phyloP scores from a whole-genome alignment of 2,113 vertebrate species.

The Greenwoodochromis staneri region DNA sequence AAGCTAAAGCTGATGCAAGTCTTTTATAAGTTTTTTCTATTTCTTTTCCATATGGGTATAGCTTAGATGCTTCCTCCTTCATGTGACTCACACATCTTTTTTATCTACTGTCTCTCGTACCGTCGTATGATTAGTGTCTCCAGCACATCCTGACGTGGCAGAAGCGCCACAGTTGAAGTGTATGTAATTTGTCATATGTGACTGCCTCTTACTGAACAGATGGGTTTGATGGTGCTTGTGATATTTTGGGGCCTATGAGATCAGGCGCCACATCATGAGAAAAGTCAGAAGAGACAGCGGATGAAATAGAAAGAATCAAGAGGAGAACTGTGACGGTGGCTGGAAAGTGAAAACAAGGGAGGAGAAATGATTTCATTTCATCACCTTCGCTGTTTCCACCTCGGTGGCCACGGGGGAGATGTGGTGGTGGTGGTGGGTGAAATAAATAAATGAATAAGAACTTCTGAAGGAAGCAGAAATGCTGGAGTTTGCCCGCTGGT shows the following conservation, averaged over 20 bases:
- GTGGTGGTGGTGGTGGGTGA: not conserved
- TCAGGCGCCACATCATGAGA: not conserved
- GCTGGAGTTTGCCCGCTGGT: slow-evolving; percentile 55
- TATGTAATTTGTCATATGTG: slow-evolving; percentile 44
- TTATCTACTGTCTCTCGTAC: not conserved
- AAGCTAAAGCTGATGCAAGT: not conserved
- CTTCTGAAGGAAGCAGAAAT: slow-evolving; percentile 62
- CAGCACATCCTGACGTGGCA: not conserved
- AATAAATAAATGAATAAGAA: slow-evolving; percentile 41
- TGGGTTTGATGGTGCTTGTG: slow-evolving; percentile 43
- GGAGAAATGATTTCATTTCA: slow-evolving; percentile 51
- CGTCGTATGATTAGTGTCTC: not conserved
- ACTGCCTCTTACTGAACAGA: slow-evolving; percentile 32
- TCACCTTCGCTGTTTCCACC: slow-evolving; percentile 65
- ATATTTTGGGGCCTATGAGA: slow-evolving; percentile 37
- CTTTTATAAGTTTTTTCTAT: not conserved
- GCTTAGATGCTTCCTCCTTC: not conserved
- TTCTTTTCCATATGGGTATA: not conserved
- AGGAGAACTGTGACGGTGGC: slow-evolving; percentile 17
- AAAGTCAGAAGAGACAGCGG: slow-evolving; percentile 16
- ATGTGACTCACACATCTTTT: not conserved
- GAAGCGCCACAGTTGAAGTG: slow-evolving; percentile 5
- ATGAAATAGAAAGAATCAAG: slow-evolving; percentile 42
- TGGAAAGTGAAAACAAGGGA: slow-evolving; percentile 30
- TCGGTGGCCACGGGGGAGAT: slow-evolving; percentile 63